Conservation (phyloP, 2,797 vertebrate species). For the Neopelma chrysocephalum region DNA sequence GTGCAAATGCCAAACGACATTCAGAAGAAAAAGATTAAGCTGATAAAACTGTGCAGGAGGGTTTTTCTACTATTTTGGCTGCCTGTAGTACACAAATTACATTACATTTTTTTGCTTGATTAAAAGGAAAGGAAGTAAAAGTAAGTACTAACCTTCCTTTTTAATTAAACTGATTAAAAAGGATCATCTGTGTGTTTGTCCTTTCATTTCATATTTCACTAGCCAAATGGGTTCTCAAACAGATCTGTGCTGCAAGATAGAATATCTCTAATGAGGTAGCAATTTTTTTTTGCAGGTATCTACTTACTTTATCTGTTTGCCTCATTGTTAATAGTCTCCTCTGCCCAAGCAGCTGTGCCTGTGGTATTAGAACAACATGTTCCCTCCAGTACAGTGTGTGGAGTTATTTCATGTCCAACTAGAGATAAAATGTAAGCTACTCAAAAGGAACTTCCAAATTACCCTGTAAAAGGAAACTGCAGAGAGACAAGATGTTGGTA, state of each 20-base stretch:
- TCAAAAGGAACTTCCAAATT: constrained; percentile 61
- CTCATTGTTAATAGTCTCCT: constrained; percentile 67
- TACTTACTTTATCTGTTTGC: constrained; percentile 53
- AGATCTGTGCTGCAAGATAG: constrained; percentile 48
- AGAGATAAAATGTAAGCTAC: constrained; percentile 71
- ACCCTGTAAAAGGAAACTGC: constrained; percentile 53
- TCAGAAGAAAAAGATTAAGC: constrained; percentile 37
- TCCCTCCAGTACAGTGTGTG: constrained; percentile 56
- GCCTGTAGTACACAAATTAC: neutral
- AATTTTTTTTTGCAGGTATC: constrained; percentile 66
- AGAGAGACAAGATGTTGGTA: constrained; percentile 11
- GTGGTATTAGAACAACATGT: constrained; percentile 72
- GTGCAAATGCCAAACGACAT: neutral
- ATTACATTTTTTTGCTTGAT: constrained; percentile 15
- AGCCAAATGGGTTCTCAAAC: constrained; percentile 5
- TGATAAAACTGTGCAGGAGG: constrained; percentile 22
- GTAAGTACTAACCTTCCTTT: constrained; percentile 1
- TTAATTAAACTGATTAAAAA: constrained; percentile 33
- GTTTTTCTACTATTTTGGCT: constrained; percentile 37
- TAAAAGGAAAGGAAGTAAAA: constrained; percentile 44
- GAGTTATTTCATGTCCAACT: constrained; percentile 67
- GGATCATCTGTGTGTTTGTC: neutral
- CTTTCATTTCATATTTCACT: neutral
- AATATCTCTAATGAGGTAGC: constrained; percentile 49
- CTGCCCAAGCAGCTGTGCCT: constrained; percentile 59